phyloP scores from a whole-genome alignment of 2,888 invertebrate species.

The Dryocosmus kuriphilus region DNA sequence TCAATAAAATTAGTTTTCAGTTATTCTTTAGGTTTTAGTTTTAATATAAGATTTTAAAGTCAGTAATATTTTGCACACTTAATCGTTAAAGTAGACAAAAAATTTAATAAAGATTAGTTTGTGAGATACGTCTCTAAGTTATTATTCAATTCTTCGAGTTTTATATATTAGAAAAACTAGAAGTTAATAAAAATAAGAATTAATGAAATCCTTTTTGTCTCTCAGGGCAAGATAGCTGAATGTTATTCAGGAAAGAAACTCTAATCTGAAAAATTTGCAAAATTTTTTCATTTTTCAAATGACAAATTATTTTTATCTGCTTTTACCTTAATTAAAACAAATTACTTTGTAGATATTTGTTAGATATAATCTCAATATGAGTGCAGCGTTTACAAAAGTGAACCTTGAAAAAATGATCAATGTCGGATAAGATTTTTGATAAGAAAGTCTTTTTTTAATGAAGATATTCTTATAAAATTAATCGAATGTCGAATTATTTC shows the following conservation, averaged over 20 bases:
- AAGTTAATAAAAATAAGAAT: too few species aligned
- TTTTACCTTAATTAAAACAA: too few species aligned
- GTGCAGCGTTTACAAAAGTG: background rate
- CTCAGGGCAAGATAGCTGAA: background rate
- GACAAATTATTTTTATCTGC: background rate
- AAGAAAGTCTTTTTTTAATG: background rate
- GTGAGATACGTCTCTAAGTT: background rate
- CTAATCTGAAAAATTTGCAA: too few species aligned
- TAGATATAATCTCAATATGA: background rate
- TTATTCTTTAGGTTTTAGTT: too few species aligned
- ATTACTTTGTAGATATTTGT: background rate
- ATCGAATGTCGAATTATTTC: background rate
- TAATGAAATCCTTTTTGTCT: background rate
- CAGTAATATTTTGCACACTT: background rate
- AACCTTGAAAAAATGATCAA: background rate
- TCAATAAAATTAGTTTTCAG: too few species aligned
- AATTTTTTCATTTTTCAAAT: background rate
- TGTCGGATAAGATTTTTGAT: background rate
- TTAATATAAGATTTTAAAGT: background rate
- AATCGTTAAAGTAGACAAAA: background rate
- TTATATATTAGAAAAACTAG: background rate
- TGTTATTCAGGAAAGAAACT: too few species aligned
- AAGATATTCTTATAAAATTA: background rate
- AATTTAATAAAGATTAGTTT: background rate
- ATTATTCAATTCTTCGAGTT: background rate